Base-by-base conservation (phyloP, 2,888 invertebrate species). In the Agrotis ipsilon region DNA sequence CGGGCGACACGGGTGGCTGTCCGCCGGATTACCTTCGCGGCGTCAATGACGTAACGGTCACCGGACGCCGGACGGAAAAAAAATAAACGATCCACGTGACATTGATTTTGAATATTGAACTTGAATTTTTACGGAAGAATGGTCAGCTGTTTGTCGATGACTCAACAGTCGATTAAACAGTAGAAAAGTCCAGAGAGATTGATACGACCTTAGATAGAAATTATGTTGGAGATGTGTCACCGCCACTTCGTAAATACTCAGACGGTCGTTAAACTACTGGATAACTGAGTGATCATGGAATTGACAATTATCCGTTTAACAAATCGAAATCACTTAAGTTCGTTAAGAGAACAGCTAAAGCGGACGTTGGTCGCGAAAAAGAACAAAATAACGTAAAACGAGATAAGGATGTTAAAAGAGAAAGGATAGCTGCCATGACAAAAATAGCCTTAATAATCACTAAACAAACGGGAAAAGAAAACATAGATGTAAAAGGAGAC, bases 21-120 rank as follows among this genome's bases (percentile, higher is more conserved):
- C 81, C 83, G 80, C 80, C 84, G 82, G 86, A 86, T 87, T 87
- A 90, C 90, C 90, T 89, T 88, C 86, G 83, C 79, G 80, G 84
- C 83, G 84, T 85, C 90, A 88, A 85, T 92, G 93, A 93, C 89
- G 92, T 92, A 93, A 93, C 90, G 90, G 89, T 90, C 85, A 78
- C 78, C 85, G 84, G 81, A 83, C 77, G 80, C 75, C 66, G 68
- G 75, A 66, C 49, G 46, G 57, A 71, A 84, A 83, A n/a, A 89
- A 87, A 88, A 86, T 80, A 81, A 85, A 87, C 78, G 46, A 60
- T 67, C 79, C 79, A 85, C 84, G 75, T 90, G 91, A 91, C 93
- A 93, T 91, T 93, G 93, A 91, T 90, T 89, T 89, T 88, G 87
- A 89, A 90, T 88, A 88, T 87, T 86, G 87, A 90, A 88, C 89